Conservation (phyloP, 2,113 vertebrate genomes). For the Australoheros scitulus region DNA sequence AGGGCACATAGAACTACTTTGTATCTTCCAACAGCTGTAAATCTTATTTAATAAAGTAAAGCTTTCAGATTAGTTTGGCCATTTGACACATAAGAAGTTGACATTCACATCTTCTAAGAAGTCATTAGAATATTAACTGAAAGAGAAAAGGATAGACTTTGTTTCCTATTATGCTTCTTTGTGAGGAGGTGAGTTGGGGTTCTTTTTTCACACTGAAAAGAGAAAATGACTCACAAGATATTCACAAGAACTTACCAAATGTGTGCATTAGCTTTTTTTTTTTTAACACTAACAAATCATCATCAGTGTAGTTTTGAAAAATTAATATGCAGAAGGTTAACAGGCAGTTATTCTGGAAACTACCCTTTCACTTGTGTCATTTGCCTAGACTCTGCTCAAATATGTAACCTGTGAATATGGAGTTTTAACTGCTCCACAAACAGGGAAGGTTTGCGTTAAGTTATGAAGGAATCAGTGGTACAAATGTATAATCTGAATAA, state of each 20-base stretch:
- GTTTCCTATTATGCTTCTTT: neutral
- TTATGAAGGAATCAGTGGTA: neutral
- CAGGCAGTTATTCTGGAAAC: neutral
- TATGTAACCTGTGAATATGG: neutral
- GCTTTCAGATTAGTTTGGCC: neutral
- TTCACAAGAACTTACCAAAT: neutral
- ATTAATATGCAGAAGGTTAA: neutral
- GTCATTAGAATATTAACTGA: constrained; percentile 11
- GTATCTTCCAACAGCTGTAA: constrained; percentile 24
- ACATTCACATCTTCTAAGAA: neutral
- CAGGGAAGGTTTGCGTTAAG: neutral
- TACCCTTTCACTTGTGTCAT: neutral
- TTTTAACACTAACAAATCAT: constrained; percentile 7
- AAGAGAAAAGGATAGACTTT: constrained; percentile 6
- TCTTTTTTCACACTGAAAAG: neutral
- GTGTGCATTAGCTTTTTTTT: neutral
- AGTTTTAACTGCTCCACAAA: neutral
- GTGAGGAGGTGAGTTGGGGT: neutral
- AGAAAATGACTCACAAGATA: constrained; percentile 1
- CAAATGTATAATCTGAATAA: neutral
- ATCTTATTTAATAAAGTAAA: constrained; percentile 21
- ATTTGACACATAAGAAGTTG: constrained; percentile 37
- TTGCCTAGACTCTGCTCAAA: neutral
- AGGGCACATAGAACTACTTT: neutral
- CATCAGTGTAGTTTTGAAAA: neutral